Percentiles rank a stretch among this genome's conserved stretches.
Evolutionary conservation across 92 coral and sea anemone species (phyloP).

Genomic region (Porites evermanni): DNA sequence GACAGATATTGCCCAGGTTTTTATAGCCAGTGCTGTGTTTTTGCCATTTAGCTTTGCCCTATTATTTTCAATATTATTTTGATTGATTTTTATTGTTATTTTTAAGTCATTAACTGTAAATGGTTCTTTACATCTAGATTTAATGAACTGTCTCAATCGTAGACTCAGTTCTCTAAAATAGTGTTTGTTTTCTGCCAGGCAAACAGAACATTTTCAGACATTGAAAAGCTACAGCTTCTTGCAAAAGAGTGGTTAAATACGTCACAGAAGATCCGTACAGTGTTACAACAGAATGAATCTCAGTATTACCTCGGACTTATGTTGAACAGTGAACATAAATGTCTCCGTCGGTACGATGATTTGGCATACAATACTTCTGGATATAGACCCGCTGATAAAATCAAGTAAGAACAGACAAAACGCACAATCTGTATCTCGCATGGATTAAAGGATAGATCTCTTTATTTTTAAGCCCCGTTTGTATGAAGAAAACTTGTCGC

Average conservation of each 20-base stretch:
- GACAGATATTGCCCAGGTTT: no score
- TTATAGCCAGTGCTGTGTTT: no score
- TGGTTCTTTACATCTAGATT: no score
- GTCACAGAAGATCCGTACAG: slow-evolving; percentile 68
- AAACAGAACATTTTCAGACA: slow-evolving; percentile 86
- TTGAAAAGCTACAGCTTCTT: slow-evolving; percentile 66
- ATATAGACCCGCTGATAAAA: slow-evolving; percentile 50
- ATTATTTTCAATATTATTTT: no score
- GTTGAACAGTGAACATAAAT: slow-evolving; percentile 52
- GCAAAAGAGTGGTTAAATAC: slow-evolving; percentile 78
- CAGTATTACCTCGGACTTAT: slow-evolving; percentile 73
- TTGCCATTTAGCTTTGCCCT: no score
- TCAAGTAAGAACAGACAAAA: not conserved
- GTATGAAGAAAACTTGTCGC: no score
- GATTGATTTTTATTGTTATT: no score
- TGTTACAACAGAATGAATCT: slow-evolving; percentile 66
- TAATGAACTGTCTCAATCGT: no score
- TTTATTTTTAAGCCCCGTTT: no score
- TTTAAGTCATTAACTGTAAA: no score
- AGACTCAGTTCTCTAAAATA: not conserved
- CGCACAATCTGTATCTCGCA: no score
- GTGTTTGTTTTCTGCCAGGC: slow-evolving; percentile 52
- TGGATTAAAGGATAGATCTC: no score
- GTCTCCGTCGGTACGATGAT: slow-evolving; percentile 62
- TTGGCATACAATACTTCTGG: slow-evolving; percentile 51